These are phyloP conservation scores for Agrotis ipsilon DNA, from an alignment of 2,888 invertebrate genomes.

Conservation along the genomic window DNA sequence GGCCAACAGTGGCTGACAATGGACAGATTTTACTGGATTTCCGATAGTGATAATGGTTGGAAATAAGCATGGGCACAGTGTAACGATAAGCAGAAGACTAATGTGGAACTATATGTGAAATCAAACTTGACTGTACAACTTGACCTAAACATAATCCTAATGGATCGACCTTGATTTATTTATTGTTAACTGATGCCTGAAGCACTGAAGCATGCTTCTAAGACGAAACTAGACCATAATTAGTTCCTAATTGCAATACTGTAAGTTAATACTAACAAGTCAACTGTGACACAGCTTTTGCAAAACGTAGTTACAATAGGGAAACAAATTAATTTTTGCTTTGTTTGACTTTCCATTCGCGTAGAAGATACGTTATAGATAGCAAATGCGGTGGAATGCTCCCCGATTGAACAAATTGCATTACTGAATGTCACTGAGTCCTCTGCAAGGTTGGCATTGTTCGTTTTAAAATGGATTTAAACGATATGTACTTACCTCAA, in stretches of 20 bases:
- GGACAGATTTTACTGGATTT: constrained; percentile 53
- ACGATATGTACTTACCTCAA: constrained; percentile 14
- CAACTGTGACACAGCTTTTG: constrained; percentile 1
- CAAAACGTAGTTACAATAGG: constrained; percentile 28
- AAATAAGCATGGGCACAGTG: constrained; percentile 25
- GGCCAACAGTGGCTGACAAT: constrained; percentile 37
- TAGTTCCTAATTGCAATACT: background rate
- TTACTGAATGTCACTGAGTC: background rate
- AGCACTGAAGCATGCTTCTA: background rate
- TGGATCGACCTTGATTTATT: background rate
- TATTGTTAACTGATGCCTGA: background rate
- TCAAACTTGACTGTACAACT: background rate
- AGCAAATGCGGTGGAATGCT: constrained; percentile 16
- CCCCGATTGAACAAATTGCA: background rate
- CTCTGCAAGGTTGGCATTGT: constrained; percentile 4
- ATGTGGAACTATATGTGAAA: background rate
- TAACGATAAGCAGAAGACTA: background rate
- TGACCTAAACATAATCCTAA: background rate
- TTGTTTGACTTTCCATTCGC: constrained; percentile 32
- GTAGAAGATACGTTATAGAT: constrained; percentile 19
- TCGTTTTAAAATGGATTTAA: background rate
- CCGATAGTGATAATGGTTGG: constrained; percentile 46
- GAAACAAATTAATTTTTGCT: constrained; percentile 43
- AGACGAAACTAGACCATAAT: background rate
- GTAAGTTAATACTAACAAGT: background rate